phyloP scores from a whole-genome alignment of 2,888 invertebrate species.

The Lasioglossum pauxillum region DNA sequence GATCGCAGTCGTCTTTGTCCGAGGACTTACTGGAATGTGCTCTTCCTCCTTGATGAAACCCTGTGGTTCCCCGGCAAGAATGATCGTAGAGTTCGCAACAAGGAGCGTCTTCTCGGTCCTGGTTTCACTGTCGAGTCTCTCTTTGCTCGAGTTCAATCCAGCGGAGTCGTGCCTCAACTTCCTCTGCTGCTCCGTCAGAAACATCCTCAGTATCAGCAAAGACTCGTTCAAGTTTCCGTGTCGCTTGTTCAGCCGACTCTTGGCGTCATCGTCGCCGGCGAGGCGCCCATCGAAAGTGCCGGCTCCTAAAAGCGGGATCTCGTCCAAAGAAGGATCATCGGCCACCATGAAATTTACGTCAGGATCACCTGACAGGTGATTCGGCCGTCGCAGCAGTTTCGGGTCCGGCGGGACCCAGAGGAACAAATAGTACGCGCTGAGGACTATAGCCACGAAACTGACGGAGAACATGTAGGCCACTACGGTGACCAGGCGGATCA shows the following conservation, averaged over 20 bases:
- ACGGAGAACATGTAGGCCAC: slow-evolving; percentile 93
- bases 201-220: slow-evolving; percentile 38
- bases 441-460: slow-evolving; percentile 92
- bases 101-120: background rate
- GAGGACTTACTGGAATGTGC: background rate
- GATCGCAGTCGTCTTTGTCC: background rate
- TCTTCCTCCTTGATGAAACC: background rate
- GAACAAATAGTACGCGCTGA: slow-evolving; percentile 93
- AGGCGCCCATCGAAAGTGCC: background rate
- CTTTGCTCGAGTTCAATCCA: background rate
- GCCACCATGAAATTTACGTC: slow-evolving; percentile 65
- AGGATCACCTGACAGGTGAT: slow-evolving; percentile 62
- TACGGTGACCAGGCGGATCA: slow-evolving; percentile 90
- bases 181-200: slow-evolving; percentile 38
- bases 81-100: slow-evolving; percentile 28
- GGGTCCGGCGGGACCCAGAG: slow-evolving; percentile 91
- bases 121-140: background rate
- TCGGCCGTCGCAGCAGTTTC: slow-evolving; percentile 77
- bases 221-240: slow-evolving; percentile 34
- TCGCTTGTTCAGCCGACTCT: background rate
- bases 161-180: background rate
- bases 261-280: background rate
- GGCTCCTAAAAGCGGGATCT: background rate
- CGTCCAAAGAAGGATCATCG: slow-evolving; percentile 17
- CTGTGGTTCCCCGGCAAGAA: slow-evolving; percentile 31